Conservation (phyloP, 1,140 invertebrate genomes). For the Saxidomus purpurata region DNA sequence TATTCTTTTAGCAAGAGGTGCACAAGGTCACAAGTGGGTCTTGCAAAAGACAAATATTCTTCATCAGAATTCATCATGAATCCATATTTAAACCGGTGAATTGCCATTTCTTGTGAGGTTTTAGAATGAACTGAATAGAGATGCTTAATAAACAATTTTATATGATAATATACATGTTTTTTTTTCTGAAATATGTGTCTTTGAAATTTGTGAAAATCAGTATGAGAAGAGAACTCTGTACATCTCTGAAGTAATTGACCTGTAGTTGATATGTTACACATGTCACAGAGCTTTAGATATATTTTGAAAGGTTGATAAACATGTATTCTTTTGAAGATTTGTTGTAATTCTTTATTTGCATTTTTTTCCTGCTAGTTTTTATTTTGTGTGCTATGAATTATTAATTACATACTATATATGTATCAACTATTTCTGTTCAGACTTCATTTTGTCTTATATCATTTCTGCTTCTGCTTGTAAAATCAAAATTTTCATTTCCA, state of each 20-base stretch:
- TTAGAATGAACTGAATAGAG: too few species aligned
- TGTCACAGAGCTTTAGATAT: too few species aligned
- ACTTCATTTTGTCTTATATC: not conserved
- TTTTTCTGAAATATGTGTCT: too few species aligned
- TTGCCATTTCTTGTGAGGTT: too few species aligned
- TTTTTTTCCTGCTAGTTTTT: not conserved
- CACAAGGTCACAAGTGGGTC: not conserved
- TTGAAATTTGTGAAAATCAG: too few species aligned
- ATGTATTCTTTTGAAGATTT: too few species aligned
- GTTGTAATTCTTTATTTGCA: not conserved
- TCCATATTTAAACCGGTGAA: not conserved
- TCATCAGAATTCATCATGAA: not conserved
- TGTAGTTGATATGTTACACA: too few species aligned
- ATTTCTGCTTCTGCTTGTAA: not conserved
- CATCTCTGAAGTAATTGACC: too few species aligned
- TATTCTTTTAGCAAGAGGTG: not conserved
- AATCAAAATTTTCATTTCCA: not conserved
- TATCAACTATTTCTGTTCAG: not conserved
- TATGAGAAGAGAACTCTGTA: too few species aligned
- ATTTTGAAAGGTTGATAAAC: too few species aligned
- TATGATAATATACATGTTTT: too few species aligned
- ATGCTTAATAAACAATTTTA: too few species aligned
- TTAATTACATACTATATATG: not conserved
- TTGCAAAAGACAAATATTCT: not conserved
- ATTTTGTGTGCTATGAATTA: not conserved